phyloP scores from a whole-genome alignment of 2,797 vertebrate genomes.

The Diplodus sargus region DNA sequence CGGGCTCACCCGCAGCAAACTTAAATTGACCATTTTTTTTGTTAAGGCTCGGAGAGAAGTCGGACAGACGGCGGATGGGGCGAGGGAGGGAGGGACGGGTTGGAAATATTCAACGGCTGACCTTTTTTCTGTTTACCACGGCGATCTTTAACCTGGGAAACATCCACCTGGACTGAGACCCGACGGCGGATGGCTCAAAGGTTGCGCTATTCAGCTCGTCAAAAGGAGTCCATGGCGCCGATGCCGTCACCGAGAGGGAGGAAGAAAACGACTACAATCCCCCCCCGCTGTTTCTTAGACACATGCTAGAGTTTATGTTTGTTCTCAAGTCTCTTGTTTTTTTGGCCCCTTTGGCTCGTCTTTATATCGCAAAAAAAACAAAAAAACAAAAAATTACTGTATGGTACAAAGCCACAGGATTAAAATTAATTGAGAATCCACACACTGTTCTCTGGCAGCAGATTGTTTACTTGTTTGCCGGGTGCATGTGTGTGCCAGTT shows the following conservation, averaged over 20 bases:
- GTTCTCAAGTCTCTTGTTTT: slow-evolving; percentile 42
- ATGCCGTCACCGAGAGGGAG: slow-evolving; percentile 54
- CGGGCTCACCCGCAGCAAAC: slow-evolving; percentile 42
- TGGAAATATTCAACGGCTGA: slow-evolving; percentile 67
- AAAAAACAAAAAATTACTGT: slow-evolving; percentile 39
- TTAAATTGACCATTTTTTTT: slow-evolving; percentile 55
- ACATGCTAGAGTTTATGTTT: slow-evolving; percentile 20
- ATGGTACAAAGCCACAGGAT: slow-evolving; percentile 72
- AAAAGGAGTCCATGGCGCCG: slow-evolving; percentile 50
- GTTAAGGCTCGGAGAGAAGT: slow-evolving; percentile 38
- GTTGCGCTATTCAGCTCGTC: slow-evolving; percentile 72
- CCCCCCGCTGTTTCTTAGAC: slow-evolving; percentile 15
- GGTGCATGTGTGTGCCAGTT: slow-evolving; percentile 66
- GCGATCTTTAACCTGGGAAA: slow-evolving; percentile 62
- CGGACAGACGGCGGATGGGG: slow-evolving; percentile 7
- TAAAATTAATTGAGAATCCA: slow-evolving; percentile 79
- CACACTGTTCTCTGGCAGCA: slow-evolving; percentile 78
- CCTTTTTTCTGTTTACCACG: slow-evolving; percentile 76
- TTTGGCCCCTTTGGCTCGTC: slow-evolving; percentile 60
- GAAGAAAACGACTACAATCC: slow-evolving; percentile 33
- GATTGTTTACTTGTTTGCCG: slow-evolving; percentile 79
- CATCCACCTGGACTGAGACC: slow-evolving; percentile 62
- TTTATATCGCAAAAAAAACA: slow-evolving; percentile 50
- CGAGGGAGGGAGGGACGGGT: not conserved
- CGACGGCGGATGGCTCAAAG: slow-evolving; percentile 75